Base-by-base conservation (phyloP, 2,797 vertebrate species). In the Alosa sapidissima region DNA sequence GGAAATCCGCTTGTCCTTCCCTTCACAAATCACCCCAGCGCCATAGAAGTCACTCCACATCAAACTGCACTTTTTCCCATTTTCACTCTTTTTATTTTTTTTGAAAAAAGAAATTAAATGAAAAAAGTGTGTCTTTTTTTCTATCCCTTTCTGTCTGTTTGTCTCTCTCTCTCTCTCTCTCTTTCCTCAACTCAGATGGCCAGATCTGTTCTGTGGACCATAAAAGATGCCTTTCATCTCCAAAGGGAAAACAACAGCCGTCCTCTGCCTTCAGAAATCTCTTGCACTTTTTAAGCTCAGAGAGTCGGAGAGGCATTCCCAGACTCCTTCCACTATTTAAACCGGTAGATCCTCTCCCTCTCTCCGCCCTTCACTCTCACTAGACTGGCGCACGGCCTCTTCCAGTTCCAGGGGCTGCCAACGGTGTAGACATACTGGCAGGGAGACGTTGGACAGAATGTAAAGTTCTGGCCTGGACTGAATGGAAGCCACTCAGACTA, bases 401-500 rank as follows among this genome's bases (percentile, higher is more conserved):
- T 47, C 72, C 72, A 78, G 72, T 47, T 41, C 72, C 72, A 82
- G 41, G 21, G 48, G 9, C 45, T 86, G 86, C 86, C 86, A 86
- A 55, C 58, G 33, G 58, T 49, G n/a, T 45, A 52, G 51, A 88
- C 14, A 48, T 55, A 52, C 84, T 85, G 68, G 81, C 85, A 82
- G 83, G 68, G 49, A 82, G 78, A 86, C 81, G 55, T 54, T 78
- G 81, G 84, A 62, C 72, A 28, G 81, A 81, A 65, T 51, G 83
- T 75, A 81, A 84, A 82, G 81, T 81, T 84, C 72, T 13, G 68
- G 72, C 72, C 41, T 1, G 19, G 28, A 19, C 72, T 78, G 14
- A 78, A 78, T 78, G 72, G 72, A 51, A 82, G 84, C 54, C 85
- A 81, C 83, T 83, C 81, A 85, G 81, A 81, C 36, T 78, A 7